Conservation (phyloP, 2,797 vertebrate species). For the Sebastes taczanowskii region DNA sequence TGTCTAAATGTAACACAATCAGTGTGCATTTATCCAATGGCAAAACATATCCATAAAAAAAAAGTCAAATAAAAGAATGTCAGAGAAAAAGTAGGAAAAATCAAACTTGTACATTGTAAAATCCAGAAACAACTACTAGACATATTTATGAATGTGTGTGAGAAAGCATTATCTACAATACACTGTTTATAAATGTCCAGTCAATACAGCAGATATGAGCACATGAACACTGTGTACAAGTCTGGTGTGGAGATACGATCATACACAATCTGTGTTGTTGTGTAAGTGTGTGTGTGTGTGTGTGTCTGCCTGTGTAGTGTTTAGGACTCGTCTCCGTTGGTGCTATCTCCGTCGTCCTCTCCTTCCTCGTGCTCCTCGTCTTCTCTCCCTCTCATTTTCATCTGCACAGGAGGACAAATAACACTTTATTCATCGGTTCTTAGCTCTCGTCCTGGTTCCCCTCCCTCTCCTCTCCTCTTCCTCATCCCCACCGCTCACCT, state of each 20-base stretch:
- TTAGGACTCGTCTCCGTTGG: conserved; percentile 88
- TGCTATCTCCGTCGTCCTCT: conserved; percentile 88
- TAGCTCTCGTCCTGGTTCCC: conserved; percentile 37
- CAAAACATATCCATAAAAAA: background rate
- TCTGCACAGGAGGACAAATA: conserved; percentile 33
- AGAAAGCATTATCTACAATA: conserved; percentile 25
- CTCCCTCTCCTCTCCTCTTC: background rate
- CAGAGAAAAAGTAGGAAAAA: background rate
- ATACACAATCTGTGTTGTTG: conserved; percentile 13
- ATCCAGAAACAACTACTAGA: background rate
- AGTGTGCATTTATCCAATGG: background rate
- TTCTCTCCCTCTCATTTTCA: conserved; percentile 71
- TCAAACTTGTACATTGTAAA: background rate
- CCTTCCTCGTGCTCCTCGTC: conserved; percentile 88
- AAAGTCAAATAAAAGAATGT: background rate
- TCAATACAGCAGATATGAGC: conserved; percentile 34
- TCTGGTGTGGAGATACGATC: conserved; percentile 15
- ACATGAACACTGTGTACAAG: conserved; percentile 18
- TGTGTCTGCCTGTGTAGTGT: conserved; percentile 9
- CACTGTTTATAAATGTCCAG: conserved; percentile 35
- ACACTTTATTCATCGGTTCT: background rate
- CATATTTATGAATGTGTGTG: background rate
- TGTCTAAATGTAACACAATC: conserved; percentile 3
- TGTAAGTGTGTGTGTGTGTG: background rate
- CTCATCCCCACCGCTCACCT: conserved; percentile 44